phyloP scores from a whole-genome alignment of 2,113 vertebrate species.

The Ranitomeya variabilis region DNA sequence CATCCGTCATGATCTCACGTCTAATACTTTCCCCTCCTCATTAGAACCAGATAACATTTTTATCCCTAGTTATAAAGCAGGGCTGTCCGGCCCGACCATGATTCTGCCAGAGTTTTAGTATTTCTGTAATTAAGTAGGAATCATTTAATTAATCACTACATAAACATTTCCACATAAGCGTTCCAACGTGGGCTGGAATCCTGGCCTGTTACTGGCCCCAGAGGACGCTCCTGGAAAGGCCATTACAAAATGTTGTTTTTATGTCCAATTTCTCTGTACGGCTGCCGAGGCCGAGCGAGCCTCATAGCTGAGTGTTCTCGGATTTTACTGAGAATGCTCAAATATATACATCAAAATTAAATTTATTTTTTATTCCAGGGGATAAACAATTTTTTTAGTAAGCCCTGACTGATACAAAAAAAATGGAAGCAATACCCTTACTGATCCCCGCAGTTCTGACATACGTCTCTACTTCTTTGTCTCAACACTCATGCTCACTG shows the following conservation, averaged over 20 bases:
- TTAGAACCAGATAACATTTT: constrained; percentile 23
- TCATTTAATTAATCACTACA: constrained; percentile 36
- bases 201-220: background rate
- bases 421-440: too few species aligned
- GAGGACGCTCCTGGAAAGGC: background rate
- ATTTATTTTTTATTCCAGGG: too few species aligned
- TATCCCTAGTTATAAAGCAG: constrained; percentile 36
- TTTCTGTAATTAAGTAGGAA: constrained; percentile 38
- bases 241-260: background rate
- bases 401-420: too few species aligned
- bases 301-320: background rate
- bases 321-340: background rate
- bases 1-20: background rate
- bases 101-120: constrained; percentile 36
- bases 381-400: too few species aligned
- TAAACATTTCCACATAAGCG: background rate
- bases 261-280: background rate
- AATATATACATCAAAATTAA: background rate
- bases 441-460: too few species aligned
- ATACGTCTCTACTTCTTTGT: too few species aligned
- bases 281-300: background rate
- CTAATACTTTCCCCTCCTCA: background rate
- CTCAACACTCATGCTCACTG: too few species aligned
- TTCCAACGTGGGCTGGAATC: background rate
- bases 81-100: constrained; percentile 8